These are phyloP conservation scores for Oryzias javanicus DNA, from an alignment of 2,113 vertebrate species.

Conservation along the genomic window DNA sequence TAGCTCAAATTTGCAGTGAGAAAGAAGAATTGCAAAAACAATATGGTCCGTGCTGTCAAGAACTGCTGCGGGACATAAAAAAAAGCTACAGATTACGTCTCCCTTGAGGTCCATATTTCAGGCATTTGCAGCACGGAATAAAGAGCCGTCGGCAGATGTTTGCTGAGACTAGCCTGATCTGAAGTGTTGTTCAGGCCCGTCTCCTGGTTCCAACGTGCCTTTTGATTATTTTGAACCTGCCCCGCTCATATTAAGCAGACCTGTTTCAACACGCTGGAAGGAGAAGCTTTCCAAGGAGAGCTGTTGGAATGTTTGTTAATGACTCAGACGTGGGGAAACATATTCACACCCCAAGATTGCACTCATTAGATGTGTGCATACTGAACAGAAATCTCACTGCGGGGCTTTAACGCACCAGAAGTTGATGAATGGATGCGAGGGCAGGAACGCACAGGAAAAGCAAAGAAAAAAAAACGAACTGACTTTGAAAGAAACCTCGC, in stretches of 20 bases:
- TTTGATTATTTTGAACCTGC: constrained; percentile 42
- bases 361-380: constrained; percentile 50
- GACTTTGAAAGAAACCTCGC: background rate
- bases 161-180: constrained; percentile 32
- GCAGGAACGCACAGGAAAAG: constrained; percentile 2
- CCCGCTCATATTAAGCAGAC: constrained; percentile 33
- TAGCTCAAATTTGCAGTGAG: no score
- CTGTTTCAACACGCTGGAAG: constrained; percentile 31
- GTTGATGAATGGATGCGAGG: constrained; percentile 28
- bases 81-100: constrained; percentile 13
- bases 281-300: constrained; percentile 26
- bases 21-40: no score
- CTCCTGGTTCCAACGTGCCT: constrained; percentile 17
- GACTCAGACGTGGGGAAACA: constrained; percentile 38
- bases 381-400: constrained; percentile 43
- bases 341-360: constrained; percentile 32
- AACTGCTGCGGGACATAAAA: no score
- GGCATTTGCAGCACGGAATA: constrained; percentile 22
- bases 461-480: constrained; percentile 2
- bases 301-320: constrained; percentile 57
- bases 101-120: constrained; percentile 31
- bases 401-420: constrained; percentile 34
- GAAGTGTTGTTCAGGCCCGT: constrained; percentile 11
- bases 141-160: constrained; percentile 42
- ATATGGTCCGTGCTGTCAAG: no score